Evolutionary conservation across 2,888 invertebrate species (phyloP), one percentile per base, ranked within the genome.

Genomic region (Cyclophora punctaria): DNA sequence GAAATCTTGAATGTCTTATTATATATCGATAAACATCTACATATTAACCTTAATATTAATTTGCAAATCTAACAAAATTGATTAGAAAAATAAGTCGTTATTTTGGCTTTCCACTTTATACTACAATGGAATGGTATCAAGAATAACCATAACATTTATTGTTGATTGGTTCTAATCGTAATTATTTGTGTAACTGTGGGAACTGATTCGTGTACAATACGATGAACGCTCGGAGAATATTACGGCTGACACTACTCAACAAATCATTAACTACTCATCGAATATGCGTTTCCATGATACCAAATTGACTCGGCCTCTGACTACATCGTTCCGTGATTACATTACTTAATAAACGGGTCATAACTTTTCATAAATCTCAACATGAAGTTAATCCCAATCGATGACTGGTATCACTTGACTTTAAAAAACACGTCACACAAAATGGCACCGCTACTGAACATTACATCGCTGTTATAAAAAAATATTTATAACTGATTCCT

Each of bases 51-150:
- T 80, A 72, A 71, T 64, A 73, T 74, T 79, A 71, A 80, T 75
- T 81, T 80, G 86, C 83, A 79, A 82, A 79, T 83, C 78, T 86
- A 87, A 88, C 84, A 88, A 87, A 86, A 86, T 71, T 61, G 73
- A 80, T 83, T 88, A 87, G 83, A 88, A 88, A 88, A 88, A 87
- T 87, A 88, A 87, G 80, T 86, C 82, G 78, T 83, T 78, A 82
- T 83, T 85, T 87, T 87, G 87, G 86, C 87, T 82, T 61, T 86
- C 81, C 78, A 82, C 79, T 78, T 80, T 80, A 83, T 69, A 70
- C 69, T 82, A 77, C 72, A 83, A 81, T 87, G 88, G 87, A 88
- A 88, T 87, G 85, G 87, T 84, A 77, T 83, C 78, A 80, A 79
- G 75, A 75, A 67, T 84, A 81, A 85, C 84, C 85, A 83, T 79